Evolutionary conservation across 2,888 invertebrate species (phyloP), one percentile per base, ranked within the genome.

Genomic region (Leistus spinibarbis): DNA sequence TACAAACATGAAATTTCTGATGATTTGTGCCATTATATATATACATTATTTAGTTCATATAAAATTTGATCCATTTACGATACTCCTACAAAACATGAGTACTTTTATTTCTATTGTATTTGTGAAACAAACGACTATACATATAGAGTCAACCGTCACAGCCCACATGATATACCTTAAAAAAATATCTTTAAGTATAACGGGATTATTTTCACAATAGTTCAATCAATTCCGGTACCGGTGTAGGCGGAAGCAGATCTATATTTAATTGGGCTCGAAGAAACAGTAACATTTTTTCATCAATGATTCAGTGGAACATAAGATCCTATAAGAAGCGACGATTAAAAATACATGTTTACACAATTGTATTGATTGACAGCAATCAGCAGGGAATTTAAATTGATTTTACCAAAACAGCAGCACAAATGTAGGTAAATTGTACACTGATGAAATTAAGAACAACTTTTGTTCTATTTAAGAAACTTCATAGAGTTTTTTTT

Each of bases 101-200:
- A 40, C 40, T 40, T 10, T 40, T 40, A 13, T 40, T 40, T 40
- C 7, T 40, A 40, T 40, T 40, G 40, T 40, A 10, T 10, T 40
- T n/a, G 10, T 22, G 22, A 60, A 60, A 60, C 17, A 16, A 60
- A 60, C 60, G 60, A 60, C 3, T 60, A 16, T 60, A 4, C 60
- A 19, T 60, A 60, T 60, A 19, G 13, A 60, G 60, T 60, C 60
- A 60, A 60, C 60, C 54, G 16, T 63, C 57, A 65, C 72, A 22
- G 17, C 72, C 72, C 27, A 72, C 72, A 17, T 19, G 40, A 13
- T 65, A 40, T 27, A 57, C 54, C 64, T 70, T 54, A 70, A 70
- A 69, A 63, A 54, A 19, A 69, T 69, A 60, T 54, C 40, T 9
- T 63, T 63, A 63, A 54, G 27, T 70, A 63, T 72, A 72, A 72